These are phyloP conservation scores for Liparis tanakae DNA, from an alignment of 2,797 vertebrate genomes.

Conservation along the genomic window DNA sequence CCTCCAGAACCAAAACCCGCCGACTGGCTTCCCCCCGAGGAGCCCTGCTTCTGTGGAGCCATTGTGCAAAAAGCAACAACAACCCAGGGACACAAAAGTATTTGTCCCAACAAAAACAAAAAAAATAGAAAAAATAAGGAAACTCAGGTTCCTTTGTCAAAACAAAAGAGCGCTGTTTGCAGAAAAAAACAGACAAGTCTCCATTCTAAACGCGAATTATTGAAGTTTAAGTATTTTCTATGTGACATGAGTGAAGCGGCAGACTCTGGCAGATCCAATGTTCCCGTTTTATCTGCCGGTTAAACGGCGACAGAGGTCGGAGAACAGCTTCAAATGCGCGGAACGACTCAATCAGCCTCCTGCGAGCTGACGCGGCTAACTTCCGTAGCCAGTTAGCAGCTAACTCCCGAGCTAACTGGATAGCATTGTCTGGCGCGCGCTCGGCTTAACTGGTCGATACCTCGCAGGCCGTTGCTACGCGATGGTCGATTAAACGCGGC, in stretches of 20 bases:
- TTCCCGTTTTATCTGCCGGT: not conserved
- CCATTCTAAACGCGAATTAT: constrained; percentile 36
- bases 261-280: not conserved
- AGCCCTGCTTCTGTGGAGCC: constrained; percentile 91
- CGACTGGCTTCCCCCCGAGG: constrained; percentile 69
- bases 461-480: rapidly evolving
- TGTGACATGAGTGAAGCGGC: not conserved
- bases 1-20: constrained; percentile 70
- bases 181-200: constrained; percentile 25
- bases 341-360: constrained; percentile 60
- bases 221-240: not conserved
- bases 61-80: constrained; percentile 73
- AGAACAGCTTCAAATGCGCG: constrained; percentile 65
- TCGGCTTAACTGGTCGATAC: not conserved
- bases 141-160: constrained; percentile 75
- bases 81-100: not conserved
- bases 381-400: constrained; percentile 71
- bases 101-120: constrained; percentile 6
- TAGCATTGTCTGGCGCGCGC: constrained; percentile 34
- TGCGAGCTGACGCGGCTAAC: constrained; percentile 71
- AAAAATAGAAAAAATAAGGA: constrained; percentile 8
- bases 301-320: constrained; percentile 23
- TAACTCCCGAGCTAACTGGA: constrained; percentile 48
- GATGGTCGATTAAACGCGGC: not conserved
- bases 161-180: constrained; percentile 70